Evolutionary conservation across 1,140 invertebrate genomes (phyloP), one percentile per base, ranked within the genome.

Genomic region (Campoletis sonorensis): DNA sequence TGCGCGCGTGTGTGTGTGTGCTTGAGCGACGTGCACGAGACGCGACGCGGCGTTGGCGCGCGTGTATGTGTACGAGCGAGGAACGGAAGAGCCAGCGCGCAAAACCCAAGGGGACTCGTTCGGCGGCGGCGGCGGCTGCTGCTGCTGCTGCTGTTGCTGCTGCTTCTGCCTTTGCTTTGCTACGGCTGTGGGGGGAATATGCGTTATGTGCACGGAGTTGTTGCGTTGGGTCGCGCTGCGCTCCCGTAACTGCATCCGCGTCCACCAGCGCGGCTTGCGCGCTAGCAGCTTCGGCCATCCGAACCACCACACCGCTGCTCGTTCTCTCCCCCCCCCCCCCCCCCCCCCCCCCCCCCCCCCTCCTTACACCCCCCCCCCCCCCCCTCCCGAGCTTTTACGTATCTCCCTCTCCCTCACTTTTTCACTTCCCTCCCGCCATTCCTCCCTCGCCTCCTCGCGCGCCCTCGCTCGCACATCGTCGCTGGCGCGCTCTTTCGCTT

Each of bases 211-310:
- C n/a, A n/a, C 86, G 84, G 88, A 88, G 89, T 89, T 45, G 40
- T 45, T 91, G 91, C 89, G 90, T 91, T 91, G 88, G 89, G 90
- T 91, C 91, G 90, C 91, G 90, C 90, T 92, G 91, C 91, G 91
- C 91, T 92, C 91, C 91, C 91, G 91, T 92, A 92, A 92, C 91
- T 92, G 91, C 91, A 92, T 92, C 90, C 90, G 89, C 88, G 90
- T 90, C 88, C 84, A 83, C 85, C 84, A 87, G 88, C 84, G 85
- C 88, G 89, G 88, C 90, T 88, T 89, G 88, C 89, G 90, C 90
- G 89, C 90, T 89, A 87, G 85, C 84, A 90, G 88, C 90, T 89
- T 88, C 89, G 89, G 40, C 89, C 89, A 90, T 88, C 89, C 87
- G 86, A 87, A 83, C 86, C 83, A 87, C 88, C 88, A 87, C 88